Conservation (phyloP, 1,140 invertebrate genomes). For the Papilio xuthus region DNA sequence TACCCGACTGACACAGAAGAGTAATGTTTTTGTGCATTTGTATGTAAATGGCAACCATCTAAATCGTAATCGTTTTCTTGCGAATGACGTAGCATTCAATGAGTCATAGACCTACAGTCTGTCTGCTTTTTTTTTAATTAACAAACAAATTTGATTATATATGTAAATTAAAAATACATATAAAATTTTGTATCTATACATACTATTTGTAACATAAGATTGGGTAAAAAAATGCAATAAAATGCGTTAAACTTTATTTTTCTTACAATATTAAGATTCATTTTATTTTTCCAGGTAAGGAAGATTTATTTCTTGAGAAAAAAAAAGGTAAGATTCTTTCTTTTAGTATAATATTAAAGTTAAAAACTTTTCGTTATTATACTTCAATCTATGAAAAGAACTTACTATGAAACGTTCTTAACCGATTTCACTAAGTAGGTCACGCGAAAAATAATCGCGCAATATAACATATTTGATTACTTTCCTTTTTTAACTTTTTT, state of each 20-base stretch:
- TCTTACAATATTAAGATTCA: neutral
- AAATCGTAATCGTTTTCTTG: too few species aligned
- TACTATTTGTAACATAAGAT: neutral
- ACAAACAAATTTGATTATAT: too few species aligned
- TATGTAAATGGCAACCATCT: too few species aligned
- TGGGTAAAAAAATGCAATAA: neutral
- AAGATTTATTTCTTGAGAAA: neutral
- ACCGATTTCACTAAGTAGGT: conserved; percentile 47
- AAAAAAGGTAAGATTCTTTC: neutral
- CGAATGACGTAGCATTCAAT: too few species aligned
- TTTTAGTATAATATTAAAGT: conserved; percentile 8
- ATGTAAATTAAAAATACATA: too few species aligned
- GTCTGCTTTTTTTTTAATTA: too few species aligned
- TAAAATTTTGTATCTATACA: too few species aligned
- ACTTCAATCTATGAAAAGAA: conserved; percentile 14
- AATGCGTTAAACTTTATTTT: neutral
- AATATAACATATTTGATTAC: conserved; percentile 19
- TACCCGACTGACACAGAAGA: too few species aligned
- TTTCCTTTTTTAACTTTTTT: neutral
- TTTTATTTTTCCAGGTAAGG: neutral
- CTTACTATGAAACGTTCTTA: conserved; percentile 35
- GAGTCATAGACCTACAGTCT: too few species aligned
- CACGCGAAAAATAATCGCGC: conserved; percentile 44
- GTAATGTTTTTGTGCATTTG: too few species aligned
- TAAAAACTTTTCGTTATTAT: neutral